Percentiles rank a stretch among this genome's conserved stretches.
Conservation (phyloP, 2,888 invertebrate species). For the Xestia rhomboidea region DNA sequence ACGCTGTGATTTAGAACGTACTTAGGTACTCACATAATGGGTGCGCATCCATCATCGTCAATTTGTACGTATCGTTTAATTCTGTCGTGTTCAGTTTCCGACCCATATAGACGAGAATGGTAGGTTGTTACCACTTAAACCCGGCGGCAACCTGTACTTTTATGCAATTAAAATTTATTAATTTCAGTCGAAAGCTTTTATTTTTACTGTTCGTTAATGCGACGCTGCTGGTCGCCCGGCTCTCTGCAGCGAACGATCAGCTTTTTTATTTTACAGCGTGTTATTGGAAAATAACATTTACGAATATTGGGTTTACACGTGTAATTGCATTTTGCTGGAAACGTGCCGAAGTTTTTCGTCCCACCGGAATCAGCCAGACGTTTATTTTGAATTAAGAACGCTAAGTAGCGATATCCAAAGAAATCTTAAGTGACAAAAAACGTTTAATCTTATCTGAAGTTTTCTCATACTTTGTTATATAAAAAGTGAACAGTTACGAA, state of each 20-base stretch:
- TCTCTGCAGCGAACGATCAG: constrained; percentile 57
- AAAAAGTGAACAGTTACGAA: constrained; percentile 76
- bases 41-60: constrained; percentile 67
- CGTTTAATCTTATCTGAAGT: constrained; percentile 65
- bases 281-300: constrained; percentile 68
- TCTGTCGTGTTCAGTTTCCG: constrained; percentile 63
- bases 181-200: constrained; percentile 78
- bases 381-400: constrained; percentile 50
- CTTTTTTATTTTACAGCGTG: constrained; percentile 60
- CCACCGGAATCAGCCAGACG: constrained; percentile 22
- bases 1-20: constrained; percentile 61
- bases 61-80: constrained; percentile 67
- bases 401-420: constrained; percentile 47
- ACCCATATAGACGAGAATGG: constrained; percentile 59
- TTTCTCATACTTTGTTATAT: constrained; percentile 73
- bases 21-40: constrained; percentile 60
- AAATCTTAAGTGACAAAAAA: constrained; percentile 63
- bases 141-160: constrained; percentile 76
- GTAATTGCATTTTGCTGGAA: constrained; percentile 53
- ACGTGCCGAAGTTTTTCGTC: constrained; percentile 38
- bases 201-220: constrained; percentile 77
- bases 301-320: constrained; percentile 59
- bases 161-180: constrained; percentile 85
- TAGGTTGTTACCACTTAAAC: constrained; percentile 75
- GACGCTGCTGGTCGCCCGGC: constrained; percentile 57